Evolutionary conservation across 2,113 vertebrate genomes (phyloP), one percentile per base, ranked within the genome.

Genomic region (Anarrhichthys ocellatus): DNA sequence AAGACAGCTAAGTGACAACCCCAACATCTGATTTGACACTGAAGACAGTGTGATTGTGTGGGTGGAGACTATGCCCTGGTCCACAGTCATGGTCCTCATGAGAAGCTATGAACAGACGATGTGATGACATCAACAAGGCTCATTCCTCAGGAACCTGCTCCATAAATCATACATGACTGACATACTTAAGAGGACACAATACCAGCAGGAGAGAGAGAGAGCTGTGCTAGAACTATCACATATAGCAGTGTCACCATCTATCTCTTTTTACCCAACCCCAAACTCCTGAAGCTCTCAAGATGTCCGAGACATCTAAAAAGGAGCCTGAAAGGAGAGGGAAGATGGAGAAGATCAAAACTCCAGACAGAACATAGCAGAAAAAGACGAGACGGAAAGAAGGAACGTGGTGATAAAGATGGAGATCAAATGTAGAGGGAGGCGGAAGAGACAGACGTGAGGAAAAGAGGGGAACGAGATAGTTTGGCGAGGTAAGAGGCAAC

Each of bases 401-500:
- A 90, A 76, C 27, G 34, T 77, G 76, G 66, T 15, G 61, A 81
- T 80, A 56, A 59, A 90, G 81, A 81, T 22, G 32, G 40, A 72
- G 87, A 88, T 78, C 83, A 86, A 85, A 73, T 29, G 71, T 22
- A n/a, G 71, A 79, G 74, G 50, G 70, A 76, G 83, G 78, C 20
- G 66, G 42, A 72, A 34, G 77, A 84, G 73, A 65, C 66, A 74
- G 75, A 73, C 46, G 61, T 48, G 65, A n/a, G 34, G 36, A 22
- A 29, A 67, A 34, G n/a, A 52, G 54, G 62, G 80, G 54, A 87
- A 58, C n/a, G 80, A 84, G 88, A 86, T 77, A 88, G 91, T 90
- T 85, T 73, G 82, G 76, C 40, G 78, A 91, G 85, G 78, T 89
- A 92, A 91, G 88, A 94, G 85, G 90, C 90, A 93, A 92, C 18